These are phyloP conservation scores for Camptogramma bilineatum DNA, from an alignment of 2,888 invertebrate genomes.

Conservation along the genomic window DNA sequence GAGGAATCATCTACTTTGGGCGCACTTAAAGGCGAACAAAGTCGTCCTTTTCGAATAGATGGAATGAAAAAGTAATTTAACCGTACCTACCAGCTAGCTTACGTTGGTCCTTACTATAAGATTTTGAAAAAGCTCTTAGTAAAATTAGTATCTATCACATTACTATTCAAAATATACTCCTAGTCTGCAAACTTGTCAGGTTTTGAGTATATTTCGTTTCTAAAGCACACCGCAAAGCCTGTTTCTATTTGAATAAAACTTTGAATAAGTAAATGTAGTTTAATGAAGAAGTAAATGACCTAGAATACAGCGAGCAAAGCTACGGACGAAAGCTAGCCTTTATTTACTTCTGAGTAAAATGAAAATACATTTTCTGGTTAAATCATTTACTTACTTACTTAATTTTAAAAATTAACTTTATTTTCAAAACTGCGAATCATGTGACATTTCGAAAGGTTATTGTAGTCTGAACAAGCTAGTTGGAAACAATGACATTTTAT, in stretches of 20 bases:
- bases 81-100: too few relatives aligned
- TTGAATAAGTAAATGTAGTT: too few relatives aligned
- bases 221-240: background rate
- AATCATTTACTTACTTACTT: too few relatives aligned
- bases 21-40: too few relatives aligned
- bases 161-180: too few relatives aligned
- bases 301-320: background rate
- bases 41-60: too few relatives aligned
- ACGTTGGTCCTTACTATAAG: too few relatives aligned
- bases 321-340: background rate
- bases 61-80: too few relatives aligned
- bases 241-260: background rate
- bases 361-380: background rate
- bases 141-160: too few relatives aligned
- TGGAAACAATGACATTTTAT: conserved; percentile 43
- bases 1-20: too few relatives aligned
- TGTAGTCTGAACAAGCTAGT: conserved; percentile 31
- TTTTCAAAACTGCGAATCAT: background rate
- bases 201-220: background rate
- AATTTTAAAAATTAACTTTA: background rate
- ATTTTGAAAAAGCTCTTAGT: too few relatives aligned
- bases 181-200: background rate
- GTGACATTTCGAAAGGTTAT: background rate
- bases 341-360: background rate
- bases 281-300: background rate